Evolutionary conservation across 2,888 invertebrate genomes (phyloP), one percentile per base, ranked within the genome.

Genomic region (Eurois occulta): DNA sequence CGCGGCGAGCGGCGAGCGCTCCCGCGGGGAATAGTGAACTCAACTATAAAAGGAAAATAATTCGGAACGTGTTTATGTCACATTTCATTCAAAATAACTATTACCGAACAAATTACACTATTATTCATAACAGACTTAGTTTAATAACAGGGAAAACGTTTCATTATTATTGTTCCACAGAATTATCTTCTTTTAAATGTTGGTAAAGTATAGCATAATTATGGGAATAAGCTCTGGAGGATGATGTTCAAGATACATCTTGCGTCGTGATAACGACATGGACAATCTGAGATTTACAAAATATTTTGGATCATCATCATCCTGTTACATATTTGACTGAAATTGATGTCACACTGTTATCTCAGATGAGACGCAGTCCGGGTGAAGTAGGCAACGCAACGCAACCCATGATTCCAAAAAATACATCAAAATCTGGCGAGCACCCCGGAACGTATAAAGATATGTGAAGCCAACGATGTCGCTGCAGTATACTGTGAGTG

Each of bases 101-200:
- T 43, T 67, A 41, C 38, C 67, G 5, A 32, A 58, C 52, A 62
- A 18, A 46, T 55, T 66, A 35, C 13, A 72, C 18, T 65, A 65
- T 16, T 60, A n/a, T 41, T 24, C 43, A 69, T 38, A 28, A 71
- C 62, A 64, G 10, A 55, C n/a, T 28, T 62, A 6, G 41, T 43
- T 62, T 41, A n/a, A 41, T 70, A 80, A 74, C 65, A 58, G 21
- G 75, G 41, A 74, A 78, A 81, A 81, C 18, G 35, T 58, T 28
- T 67, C 8, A 46, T 24, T 18, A 43, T n/a, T n/a, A 18, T 18
- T 46, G 7, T 46, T 52, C 16, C 1, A 73, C 16, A 13, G 4
- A 32, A 80, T 72, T 52, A 35, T 46, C 16, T 32, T 38, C 6
- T 21, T n/a, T 10, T 8, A 10, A 32, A 41, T 65, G 24, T 62